A percentile compares a stretch with the other conserved stretches of the same genome.
Conservation (phyloP, 2,888 invertebrate genomes). For the Lydus trimaculatus region DNA sequence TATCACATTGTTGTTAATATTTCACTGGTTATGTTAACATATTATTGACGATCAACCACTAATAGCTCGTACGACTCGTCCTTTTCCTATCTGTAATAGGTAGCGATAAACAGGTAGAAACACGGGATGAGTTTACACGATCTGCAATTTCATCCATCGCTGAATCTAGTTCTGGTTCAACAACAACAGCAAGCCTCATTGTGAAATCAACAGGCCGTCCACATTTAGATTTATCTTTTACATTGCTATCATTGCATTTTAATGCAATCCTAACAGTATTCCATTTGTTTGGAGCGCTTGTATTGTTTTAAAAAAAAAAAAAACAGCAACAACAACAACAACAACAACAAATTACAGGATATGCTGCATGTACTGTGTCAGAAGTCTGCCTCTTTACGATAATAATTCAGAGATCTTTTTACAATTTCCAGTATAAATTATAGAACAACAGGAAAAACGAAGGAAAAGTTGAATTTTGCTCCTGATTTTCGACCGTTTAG, state of each 20-base stretch:
- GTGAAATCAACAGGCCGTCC: neutral
- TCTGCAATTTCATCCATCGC: neutral
- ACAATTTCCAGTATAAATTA: neutral
- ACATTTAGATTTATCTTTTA: neutral
- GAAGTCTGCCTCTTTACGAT: neutral
- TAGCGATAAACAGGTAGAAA: neutral
- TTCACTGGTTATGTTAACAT: neutral
- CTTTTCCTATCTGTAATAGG: neutral
- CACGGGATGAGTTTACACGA: neutral
- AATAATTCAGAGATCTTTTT: neutral
- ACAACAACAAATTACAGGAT: too few relatives aligned
- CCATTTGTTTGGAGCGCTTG: too few relatives aligned
- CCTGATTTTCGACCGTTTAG: conserved; percentile 15
- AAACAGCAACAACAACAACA: too few relatives aligned
- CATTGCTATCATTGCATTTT: neutral
- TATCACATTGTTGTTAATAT: too few relatives aligned
- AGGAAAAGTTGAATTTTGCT: conserved; percentile 4
- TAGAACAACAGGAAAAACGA: neutral
- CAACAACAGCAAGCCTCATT: neutral
- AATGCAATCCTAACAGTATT: too few relatives aligned
- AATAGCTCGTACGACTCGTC: neutral
- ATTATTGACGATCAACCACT: neutral
- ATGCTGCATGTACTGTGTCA: too few relatives aligned
- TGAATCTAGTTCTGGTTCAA: conserved; percentile 2
- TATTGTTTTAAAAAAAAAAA: too few relatives aligned